Percentiles rank a stretch among this genome's conserved stretches.
phyloP scores from a whole-genome alignment of 2,888 invertebrate species.

The Dastarcus helophoroides region DNA sequence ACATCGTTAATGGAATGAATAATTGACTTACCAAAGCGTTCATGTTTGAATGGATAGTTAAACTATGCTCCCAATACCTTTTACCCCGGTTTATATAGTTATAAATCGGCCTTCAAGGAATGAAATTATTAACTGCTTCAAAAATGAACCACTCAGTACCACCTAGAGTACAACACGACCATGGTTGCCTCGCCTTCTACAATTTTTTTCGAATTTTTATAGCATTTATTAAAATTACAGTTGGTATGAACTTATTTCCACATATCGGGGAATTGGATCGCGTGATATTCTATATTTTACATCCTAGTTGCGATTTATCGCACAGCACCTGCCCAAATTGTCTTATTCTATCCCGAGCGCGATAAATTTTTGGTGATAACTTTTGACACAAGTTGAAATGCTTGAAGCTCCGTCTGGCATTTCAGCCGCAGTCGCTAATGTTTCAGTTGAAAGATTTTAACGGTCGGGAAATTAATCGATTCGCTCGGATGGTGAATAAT shows the following conservation, averaged over 20 bases:
- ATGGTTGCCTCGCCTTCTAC: slow-evolving; percentile 12
- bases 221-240: slow-evolving; percentile 9
- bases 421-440: too few species aligned
- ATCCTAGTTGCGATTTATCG: too few species aligned
- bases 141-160: slow-evolving; percentile 6
- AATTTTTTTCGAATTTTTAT: slow-evolving; percentile 11
- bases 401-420: too few species aligned
- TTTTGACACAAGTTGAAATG: too few species aligned
- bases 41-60: slow-evolving; percentile 13
- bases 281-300: too few species aligned
- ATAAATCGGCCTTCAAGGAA: slow-evolving; percentile 12
- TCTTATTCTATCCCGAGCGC: too few species aligned
- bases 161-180: slow-evolving; percentile 6
- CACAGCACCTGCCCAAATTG: too few species aligned
- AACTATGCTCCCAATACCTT: slow-evolving; percentile 16
- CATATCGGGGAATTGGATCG: slow-evolving; percentile 8
- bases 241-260: slow-evolving; percentile 10
- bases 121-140: slow-evolving; percentile 8
- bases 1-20: too few species aligned
- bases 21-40: slow-evolving; percentile 11
- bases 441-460: too few species aligned
- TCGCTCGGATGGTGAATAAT: too few species aligned
- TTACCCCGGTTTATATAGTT: slow-evolving; percentile 23
- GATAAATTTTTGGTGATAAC: too few species aligned
- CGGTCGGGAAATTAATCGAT: too few species aligned